phyloP scores from a whole-genome alignment of 2,888 invertebrate genomes.

The Lithophane ornitopus region DNA sequence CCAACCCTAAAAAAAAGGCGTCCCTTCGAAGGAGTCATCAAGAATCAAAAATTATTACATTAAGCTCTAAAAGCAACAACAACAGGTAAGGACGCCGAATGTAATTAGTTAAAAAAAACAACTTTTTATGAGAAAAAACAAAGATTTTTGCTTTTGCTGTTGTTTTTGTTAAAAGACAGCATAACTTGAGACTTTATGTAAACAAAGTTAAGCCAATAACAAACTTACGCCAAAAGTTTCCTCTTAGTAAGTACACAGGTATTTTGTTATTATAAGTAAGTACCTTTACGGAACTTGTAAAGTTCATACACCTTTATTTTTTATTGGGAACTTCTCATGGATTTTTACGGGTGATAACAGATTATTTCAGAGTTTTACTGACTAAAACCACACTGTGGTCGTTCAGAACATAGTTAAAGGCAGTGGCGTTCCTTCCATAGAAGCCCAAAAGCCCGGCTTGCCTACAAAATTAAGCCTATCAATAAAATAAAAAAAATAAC shows the following conservation, averaged over 20 bases:
- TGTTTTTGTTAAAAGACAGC: slow-evolving; percentile 48
- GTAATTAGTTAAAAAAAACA: slow-evolving; percentile 29
- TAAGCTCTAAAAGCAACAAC: neutral
- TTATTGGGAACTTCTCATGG: neutral
- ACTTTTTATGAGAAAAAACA: slow-evolving; percentile 22
- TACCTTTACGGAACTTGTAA: slow-evolving; percentile 30
- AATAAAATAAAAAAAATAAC: too few relatives aligned
- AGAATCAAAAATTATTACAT: neutral
- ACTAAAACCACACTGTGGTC: neutral
- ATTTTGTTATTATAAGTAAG: slow-evolving; percentile 48
- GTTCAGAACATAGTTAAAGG: too few relatives aligned
- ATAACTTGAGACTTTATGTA: slow-evolving; percentile 47
- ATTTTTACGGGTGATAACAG: neutral
- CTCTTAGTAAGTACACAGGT: slow-evolving; percentile 49
- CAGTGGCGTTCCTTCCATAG: too few relatives aligned
- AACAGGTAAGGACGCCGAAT: neutral
- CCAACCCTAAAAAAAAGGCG: too few relatives aligned
- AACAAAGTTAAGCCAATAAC: slow-evolving; percentile 48
- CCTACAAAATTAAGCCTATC: too few relatives aligned
- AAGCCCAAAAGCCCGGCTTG: too few relatives aligned
- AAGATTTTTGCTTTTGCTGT: slow-evolving; percentile 38
- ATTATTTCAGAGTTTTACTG: neutral
- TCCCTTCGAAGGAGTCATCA: neutral
- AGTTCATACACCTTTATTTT: slow-evolving; percentile 6
- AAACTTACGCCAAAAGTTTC: slow-evolving; percentile 42